Conservation (phyloP, 2,113 vertebrate genomes). For the Gavia stellata region DNA sequence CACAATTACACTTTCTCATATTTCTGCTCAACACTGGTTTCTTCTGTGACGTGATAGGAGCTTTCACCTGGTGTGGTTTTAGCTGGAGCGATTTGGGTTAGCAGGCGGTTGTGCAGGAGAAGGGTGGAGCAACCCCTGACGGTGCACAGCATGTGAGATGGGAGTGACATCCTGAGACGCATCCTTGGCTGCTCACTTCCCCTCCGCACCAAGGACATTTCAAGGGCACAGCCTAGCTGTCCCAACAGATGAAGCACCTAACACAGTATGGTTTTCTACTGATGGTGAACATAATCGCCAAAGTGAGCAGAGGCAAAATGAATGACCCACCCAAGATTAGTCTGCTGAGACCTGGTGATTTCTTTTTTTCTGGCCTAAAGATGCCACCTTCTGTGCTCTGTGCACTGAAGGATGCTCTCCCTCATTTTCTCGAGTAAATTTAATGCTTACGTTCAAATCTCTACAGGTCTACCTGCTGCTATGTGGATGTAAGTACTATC, state of each 20-base stretch:
- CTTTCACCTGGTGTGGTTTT: neutral
- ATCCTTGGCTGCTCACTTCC: neutral
- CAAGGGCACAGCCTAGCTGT: neutral
- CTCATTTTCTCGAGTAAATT: neutral
- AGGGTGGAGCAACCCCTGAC: neutral
- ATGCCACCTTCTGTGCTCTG: neutral
- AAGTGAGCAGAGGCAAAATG: neutral
- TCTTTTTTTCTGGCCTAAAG: neutral
- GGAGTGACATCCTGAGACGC: fast-evolving
- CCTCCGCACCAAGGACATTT: neutral
- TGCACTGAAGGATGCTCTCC: fast-evolving
- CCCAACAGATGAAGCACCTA: neutral
- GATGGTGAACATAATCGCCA: fast-evolving
- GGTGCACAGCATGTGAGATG: fast-evolving
- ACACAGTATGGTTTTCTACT: neutral
- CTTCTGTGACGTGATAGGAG: neutral
- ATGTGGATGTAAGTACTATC: neutral
- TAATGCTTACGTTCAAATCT: neutral
- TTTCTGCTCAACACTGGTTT: neutral
- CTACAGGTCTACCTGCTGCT: neutral
- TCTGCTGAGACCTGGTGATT: neutral
- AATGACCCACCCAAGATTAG: fast-evolving
- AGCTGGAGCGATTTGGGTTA: neutral
- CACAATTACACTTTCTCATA: neutral
- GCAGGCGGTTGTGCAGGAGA: neutral